phyloP scores from a whole-genome alignment of 2,888 invertebrate genomes.

The Epistrophella euchroma region DNA sequence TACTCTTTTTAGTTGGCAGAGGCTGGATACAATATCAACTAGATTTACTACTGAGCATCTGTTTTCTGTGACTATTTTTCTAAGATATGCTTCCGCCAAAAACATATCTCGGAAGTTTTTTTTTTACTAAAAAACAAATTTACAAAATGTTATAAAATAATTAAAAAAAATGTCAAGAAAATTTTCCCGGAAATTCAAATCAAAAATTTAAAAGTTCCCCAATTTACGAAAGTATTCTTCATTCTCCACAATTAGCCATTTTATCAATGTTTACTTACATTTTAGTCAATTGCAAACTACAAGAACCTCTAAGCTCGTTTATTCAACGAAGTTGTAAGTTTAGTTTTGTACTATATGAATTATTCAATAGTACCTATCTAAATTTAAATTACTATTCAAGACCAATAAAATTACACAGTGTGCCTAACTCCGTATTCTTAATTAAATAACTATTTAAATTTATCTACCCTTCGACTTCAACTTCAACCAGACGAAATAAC shows the following conservation, averaged over 20 bases:
- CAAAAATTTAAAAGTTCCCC: too few relatives aligned
- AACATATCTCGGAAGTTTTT: too few relatives aligned
- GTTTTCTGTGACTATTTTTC: too few relatives aligned
- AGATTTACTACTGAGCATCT: too few relatives aligned
- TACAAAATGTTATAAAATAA: too few relatives aligned
- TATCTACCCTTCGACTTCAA: conserved; percentile 22
- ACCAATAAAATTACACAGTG: conserved; percentile 19
- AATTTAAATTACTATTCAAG: conserved; percentile 19
- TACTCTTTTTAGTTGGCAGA: too few relatives aligned
- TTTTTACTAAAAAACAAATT: too few relatives aligned
- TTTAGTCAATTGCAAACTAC: not conserved
- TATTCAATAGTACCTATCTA: conserved; percentile 2
- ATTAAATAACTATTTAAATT: conserved; percentile 43
- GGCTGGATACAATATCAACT: too few relatives aligned
- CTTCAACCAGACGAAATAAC: conserved; percentile 7
- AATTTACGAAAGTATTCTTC: not conserved
- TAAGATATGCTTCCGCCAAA: too few relatives aligned
- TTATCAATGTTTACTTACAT: not conserved
- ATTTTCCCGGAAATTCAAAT: too few relatives aligned
- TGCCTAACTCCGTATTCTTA: conserved; percentile 17
- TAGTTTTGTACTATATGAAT: not conserved
- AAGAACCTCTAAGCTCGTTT: not conserved
- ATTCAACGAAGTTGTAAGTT: not conserved
- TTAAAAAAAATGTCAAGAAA: too few relatives aligned
- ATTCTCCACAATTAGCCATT: not conserved